Evolutionary conservation across 2,888 invertebrate species (phyloP).

Genomic region (Drosophila kokeensis): DNA sequence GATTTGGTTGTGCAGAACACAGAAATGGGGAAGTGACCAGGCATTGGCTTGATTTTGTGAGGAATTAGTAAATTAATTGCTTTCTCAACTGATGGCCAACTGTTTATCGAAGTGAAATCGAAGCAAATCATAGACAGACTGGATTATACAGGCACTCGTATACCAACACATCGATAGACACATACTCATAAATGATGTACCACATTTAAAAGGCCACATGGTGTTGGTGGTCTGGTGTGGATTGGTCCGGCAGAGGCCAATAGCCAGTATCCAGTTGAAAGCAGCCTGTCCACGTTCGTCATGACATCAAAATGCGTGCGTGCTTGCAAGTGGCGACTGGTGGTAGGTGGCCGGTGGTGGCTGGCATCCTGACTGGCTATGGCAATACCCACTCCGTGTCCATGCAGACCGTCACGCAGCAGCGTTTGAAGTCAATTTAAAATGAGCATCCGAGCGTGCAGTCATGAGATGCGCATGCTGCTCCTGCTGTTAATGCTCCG

Average conservation of each 20-base stretch:
- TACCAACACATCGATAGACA: constrained; percentile 3
- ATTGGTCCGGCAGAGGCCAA: background rate
- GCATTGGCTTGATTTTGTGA: background rate
- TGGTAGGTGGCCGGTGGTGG: background rate
- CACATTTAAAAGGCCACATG: constrained; percentile 71
- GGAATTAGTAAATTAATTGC: constrained; percentile 31
- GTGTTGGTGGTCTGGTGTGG: constrained; percentile 46
- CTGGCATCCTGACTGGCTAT: constrained; percentile 11
- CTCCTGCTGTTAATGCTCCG: constrained; percentile 11
- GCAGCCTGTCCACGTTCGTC: constrained; percentile 70
- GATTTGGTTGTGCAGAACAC: constrained; percentile 8
- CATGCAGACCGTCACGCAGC: constrained; percentile 79
- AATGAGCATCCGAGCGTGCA: constrained; percentile 81
- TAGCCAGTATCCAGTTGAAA: constrained; percentile 25
- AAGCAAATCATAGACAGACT: constrained; percentile 11
- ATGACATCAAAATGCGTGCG: constrained; percentile 75
- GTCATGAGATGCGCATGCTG: constrained; percentile 72
- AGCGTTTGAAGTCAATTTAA: constrained; percentile 82
- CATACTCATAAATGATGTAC: constrained; percentile 60
- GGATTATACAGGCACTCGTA: background rate
- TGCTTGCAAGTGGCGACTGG: constrained; percentile 52
- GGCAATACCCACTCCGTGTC: constrained; percentile 47
- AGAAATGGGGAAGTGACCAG: background rate
- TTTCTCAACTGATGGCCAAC: constrained; percentile 7
- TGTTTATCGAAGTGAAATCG: constrained; percentile 18